Conservation (phyloP, 2,113 vertebrate species). For the Megatriorchis doriae region DNA sequence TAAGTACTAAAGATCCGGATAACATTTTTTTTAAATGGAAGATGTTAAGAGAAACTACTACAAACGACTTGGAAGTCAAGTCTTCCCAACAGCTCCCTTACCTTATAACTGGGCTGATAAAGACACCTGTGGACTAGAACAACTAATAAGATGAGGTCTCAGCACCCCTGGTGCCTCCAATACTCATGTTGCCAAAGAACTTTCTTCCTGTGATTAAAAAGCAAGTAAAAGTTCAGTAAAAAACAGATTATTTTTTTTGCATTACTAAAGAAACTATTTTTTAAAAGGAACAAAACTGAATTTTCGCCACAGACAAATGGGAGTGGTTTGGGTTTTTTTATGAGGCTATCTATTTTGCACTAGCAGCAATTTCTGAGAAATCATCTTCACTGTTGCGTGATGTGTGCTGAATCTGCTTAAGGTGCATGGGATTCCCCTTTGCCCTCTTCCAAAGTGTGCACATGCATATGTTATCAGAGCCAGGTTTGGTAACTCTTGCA, state of each 20-base stretch:
- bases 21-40: fast-evolving
- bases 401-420: not conserved
- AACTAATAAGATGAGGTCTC: not conserved
- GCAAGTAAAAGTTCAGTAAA: not conserved
- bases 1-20: not conserved
- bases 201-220: not conserved
- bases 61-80: not conserved
- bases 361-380: not conserved
- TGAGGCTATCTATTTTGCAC: fast-evolving
- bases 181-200: not conserved
- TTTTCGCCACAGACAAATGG: not conserved
- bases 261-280: not conserved
- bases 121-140: not conserved
- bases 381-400: not conserved
- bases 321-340: not conserved
- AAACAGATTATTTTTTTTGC: not conserved
- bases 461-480: not conserved
- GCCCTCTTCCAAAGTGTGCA: slow-evolving; percentile 16
- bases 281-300: not conserved
- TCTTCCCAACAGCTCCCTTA: not conserved
- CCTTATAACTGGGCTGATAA: not conserved
- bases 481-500: slow-evolving; percentile 57
- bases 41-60: not conserved
- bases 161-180: not conserved
- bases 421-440: slow-evolving; percentile 26